Percentiles rank a stretch among this genome's conserved stretches.
phyloP scores from a whole-genome alignment of 2,113 vertebrate genomes.

The Rhea pennata region DNA sequence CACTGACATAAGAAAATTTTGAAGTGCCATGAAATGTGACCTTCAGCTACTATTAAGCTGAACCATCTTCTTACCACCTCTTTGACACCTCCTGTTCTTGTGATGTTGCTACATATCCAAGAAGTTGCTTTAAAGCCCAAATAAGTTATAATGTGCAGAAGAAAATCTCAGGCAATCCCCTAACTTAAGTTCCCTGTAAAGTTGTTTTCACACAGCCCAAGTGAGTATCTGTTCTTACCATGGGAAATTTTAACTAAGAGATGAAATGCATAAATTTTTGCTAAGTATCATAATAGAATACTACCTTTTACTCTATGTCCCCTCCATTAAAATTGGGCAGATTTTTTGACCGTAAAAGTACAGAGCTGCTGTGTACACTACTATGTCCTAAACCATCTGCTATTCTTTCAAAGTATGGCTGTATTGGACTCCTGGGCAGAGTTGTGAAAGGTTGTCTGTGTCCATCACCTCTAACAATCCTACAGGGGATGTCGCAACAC shows the following conservation, averaged over 20 bases:
- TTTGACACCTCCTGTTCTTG: background rate
- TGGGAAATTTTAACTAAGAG: background rate
- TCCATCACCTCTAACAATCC: background rate
- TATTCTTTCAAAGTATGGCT: background rate
- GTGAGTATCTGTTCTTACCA: background rate
- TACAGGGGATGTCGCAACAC: background rate
- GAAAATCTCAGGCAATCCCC: fast-evolving
- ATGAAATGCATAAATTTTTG: background rate
- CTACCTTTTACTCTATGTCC: background rate
- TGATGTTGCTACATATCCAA: background rate
- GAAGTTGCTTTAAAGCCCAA: background rate
- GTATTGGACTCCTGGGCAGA: fast-evolving
- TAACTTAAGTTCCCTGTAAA: background rate
- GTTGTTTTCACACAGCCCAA: background rate
- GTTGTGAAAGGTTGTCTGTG: background rate
- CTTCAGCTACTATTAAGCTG: background rate
- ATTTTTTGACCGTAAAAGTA: background rate
- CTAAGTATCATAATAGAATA: background rate
- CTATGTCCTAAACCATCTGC: background rate
- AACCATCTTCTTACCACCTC: background rate
- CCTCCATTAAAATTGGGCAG: background rate
- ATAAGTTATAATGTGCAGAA: background rate
- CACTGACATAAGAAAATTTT: background rate
- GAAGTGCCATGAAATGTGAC: background rate
- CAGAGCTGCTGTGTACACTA: background rate